Base-by-base conservation (phyloP, 2,888 invertebrate species). In the Ditula angustiorana region DNA sequence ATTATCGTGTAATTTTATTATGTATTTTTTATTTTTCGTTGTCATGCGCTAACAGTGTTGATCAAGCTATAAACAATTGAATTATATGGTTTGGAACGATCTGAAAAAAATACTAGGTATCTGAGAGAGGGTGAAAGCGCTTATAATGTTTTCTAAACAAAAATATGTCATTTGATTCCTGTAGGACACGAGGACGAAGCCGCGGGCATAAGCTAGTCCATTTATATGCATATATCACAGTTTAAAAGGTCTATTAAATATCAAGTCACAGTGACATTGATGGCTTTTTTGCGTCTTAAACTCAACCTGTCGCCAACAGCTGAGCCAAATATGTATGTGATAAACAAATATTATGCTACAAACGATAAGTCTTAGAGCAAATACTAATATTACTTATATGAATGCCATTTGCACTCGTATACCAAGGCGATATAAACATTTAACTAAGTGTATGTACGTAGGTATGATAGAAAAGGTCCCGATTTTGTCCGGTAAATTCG, bases 271-370 rank as follows among this genome's bases (percentile, higher is more conserved):
- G 28, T 4, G 19, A 28, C 49, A 26, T 5, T 41, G 47, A 49
- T 30, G 23, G 35, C 50, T 41, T 41, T 28, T n/a, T 41, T 37
- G 7, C 44, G 21, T 30, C 30, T 19, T 19, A 33, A 5, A n/a
- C n/a, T 26, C 19, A 19, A 26, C 10, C 21, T 60, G 37, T 37
- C 28, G 23, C 41, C 37, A 7, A 37, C 16, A 5, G 41, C 24
- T 24, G 28, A 19, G 19, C 10, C 60, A 52, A 44, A 61, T 61
- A 44, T 44, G 41, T 33, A 23, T 30, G 23, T 44, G 30, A 5
- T 52, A 52, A 33, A 44, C 19, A 21, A 13, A 19, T 13, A 47
- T 37, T 13, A 5, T 37, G 13, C 4, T 26, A 5, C 2, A 4
- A 19, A 19, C 10, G 41, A 10, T 41, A 41, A 19, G 19, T 19